Conservation (phyloP, 2,888 invertebrate genomes). For the Emmelina monodactyla region DNA sequence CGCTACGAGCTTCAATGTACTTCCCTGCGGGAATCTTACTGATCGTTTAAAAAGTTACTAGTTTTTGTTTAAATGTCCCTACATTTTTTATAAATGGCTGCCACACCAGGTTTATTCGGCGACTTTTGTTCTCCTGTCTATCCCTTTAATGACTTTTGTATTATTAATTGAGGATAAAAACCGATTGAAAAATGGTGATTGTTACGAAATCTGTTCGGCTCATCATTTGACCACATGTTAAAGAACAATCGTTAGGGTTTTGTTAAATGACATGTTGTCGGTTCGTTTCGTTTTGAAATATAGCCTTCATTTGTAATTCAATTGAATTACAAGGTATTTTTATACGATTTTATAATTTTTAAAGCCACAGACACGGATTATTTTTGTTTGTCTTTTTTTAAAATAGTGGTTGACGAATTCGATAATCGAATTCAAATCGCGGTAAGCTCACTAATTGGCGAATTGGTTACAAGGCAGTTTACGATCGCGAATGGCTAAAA, state of each 20-base stretch:
- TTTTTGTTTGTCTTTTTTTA: too few species aligned
- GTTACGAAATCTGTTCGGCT: constrained; percentile 33
- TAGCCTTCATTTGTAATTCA: constrained; percentile 19
- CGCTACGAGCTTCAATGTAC: not conserved
- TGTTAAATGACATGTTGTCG: constrained; percentile 10
- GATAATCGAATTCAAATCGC: too few species aligned
- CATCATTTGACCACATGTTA: constrained; percentile 1
- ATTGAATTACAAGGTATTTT: too few species aligned
- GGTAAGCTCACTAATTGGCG: too few species aligned
- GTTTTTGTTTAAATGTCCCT: constrained; percentile 26
- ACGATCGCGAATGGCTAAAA: too few species aligned
- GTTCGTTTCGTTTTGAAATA: constrained; percentile 4
- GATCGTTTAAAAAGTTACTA: too few species aligned
- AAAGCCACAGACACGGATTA: too few species aligned
- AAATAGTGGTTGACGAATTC: too few species aligned
- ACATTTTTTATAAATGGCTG: constrained; percentile 36
- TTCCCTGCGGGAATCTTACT: constrained; percentile 38
- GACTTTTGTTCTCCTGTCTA: constrained; percentile 62
- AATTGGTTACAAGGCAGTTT: too few species aligned
- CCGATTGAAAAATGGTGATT: constrained; percentile 56
- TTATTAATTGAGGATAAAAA: constrained; percentile 62
- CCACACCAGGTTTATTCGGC: constrained; percentile 54
- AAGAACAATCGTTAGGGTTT: not conserved
- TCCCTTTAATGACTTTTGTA: constrained; percentile 63
- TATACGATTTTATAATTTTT: too few species aligned